Evolutionary conservation across 2,113 vertebrate genomes (phyloP).

Genomic region (Ceratotherium simum): DNA sequence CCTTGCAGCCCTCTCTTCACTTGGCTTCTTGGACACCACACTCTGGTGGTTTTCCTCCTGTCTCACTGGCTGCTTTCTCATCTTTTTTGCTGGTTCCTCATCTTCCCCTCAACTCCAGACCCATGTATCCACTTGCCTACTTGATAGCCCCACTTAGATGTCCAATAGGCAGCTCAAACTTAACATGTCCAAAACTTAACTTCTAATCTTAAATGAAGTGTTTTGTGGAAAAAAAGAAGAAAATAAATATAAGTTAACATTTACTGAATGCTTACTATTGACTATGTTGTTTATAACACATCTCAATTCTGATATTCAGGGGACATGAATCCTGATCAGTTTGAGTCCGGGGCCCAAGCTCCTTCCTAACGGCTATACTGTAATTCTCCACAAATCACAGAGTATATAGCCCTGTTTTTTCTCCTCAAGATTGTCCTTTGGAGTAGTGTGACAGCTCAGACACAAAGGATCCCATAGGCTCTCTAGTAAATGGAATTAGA

Average conservation of each 20-base stretch:
- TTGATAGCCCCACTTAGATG: background rate
- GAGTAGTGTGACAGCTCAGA: background rate
- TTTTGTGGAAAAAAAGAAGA: conserved; percentile 7
- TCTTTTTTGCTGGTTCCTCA: background rate
- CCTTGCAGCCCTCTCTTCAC: background rate
- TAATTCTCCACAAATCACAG: background rate
- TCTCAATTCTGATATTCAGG: background rate
- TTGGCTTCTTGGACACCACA: background rate
- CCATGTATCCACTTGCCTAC: background rate
- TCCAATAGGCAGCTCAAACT: background rate
- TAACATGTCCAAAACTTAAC: background rate
- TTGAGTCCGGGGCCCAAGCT: background rate
- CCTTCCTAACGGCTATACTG: background rate
- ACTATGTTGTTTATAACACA: background rate
- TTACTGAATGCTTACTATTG: background rate
- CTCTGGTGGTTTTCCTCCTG: background rate
- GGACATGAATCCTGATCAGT: background rate
- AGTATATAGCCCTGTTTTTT: background rate
- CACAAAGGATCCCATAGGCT: background rate
- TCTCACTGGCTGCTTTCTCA: background rate
- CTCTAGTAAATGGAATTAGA: background rate
- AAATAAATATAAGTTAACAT: background rate
- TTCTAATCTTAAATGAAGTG: conserved; percentile 34
- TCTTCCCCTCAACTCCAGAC: background rate
- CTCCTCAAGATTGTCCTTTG: background rate